Evolutionary conservation across 2,113 vertebrate genomes (phyloP), one percentile per base, ranked within the genome.

Genomic region (Neomonachus schauinslandi): DNA sequence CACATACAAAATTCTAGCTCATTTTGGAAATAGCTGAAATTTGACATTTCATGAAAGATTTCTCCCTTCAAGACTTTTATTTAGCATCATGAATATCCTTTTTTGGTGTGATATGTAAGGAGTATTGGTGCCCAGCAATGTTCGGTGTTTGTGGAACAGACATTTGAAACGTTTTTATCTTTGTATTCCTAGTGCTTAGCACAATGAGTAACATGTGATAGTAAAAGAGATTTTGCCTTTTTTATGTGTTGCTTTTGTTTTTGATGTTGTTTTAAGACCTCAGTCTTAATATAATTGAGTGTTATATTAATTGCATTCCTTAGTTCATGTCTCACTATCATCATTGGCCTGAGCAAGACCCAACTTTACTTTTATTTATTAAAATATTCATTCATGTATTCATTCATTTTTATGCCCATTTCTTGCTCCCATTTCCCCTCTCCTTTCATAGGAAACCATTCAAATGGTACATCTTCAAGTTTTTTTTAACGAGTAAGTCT

Each of bases 401-500:
- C 39, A 53, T 18, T 81, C 12, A 33, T 36, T 49, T 87, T 89
- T 69, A 61, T 61, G 31, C 15, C 15, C 21, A n/a, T n/a, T 67
- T 14, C 84, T 81, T 24, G 3, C 4, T 74, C 19, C 33, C 67
- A 2, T 79, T 57, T 74, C 21, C 49, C 42, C 19, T 26, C 21
- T 28, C 8, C 22, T 16, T 80, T 86, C 65, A 49, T 51, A 18
- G 10, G 3, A 84, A 72, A 49, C 31, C n/a, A 55, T 69, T 81
- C 7, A 1, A 85, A 74, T 69, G 11, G 18, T 65, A 13, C 31
- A 5, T 33, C 53, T 79, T 71, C 16, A 39, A 42, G 7, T 4
- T 22, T 55, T 87, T 83, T 96, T 96, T 46, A 59, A 33, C 85
- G 51, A 74, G 16, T 49, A 57, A 55, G 49, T 93, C 26, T 95